phyloP scores from a whole-genome alignment of 1,140 invertebrate species.

The Atopsyche davidsoni region DNA sequence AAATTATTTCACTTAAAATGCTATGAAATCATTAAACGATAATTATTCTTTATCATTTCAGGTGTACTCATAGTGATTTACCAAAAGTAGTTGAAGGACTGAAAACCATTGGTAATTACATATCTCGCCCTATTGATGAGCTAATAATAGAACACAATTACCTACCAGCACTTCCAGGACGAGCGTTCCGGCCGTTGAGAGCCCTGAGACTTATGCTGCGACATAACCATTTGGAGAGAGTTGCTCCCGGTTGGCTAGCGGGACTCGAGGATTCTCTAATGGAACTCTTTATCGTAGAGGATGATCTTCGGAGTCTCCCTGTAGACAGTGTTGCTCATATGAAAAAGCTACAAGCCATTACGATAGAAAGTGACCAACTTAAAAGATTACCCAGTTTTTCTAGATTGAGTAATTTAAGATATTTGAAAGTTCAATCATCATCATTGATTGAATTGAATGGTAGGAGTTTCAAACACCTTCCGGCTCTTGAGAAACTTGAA shows the following conservation, averaged over 20 bases:
- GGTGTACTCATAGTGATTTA: slow-evolving; percentile 82
- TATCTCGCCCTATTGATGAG: slow-evolving; percentile 70
- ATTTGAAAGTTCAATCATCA: slow-evolving; percentile 63
- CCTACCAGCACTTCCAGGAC: slow-evolving; percentile 70
- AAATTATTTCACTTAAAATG: too few relatives aligned
- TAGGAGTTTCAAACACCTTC: slow-evolving; percentile 64
- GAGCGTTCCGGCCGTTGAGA: slow-evolving; percentile 66
- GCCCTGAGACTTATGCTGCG: slow-evolving; percentile 74
- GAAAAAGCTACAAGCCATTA: slow-evolving; percentile 72
- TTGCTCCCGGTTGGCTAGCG: slow-evolving; percentile 73
- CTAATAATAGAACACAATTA: slow-evolving; percentile 82
- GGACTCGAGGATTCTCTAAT: slow-evolving; percentile 69
- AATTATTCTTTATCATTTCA: too few relatives aligned
- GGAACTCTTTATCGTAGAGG: slow-evolving; percentile 79
- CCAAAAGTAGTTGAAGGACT: slow-evolving; percentile 66
- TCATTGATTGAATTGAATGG: slow-evolving; percentile 63
- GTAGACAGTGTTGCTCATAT: slow-evolving; percentile 69
- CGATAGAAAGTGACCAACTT: slow-evolving; percentile 66
- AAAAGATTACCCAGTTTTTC: slow-evolving; percentile 65
- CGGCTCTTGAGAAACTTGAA: slow-evolving; percentile 67
- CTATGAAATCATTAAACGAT: too few relatives aligned
- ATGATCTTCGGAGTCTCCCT: slow-evolving; percentile 68
- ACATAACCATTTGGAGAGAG: slow-evolving; percentile 73
- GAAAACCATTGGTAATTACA: slow-evolving; percentile 60
- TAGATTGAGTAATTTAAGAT: slow-evolving; percentile 56